A percentile compares a stretch with the other conserved stretches of the same genome.
These are phyloP conservation scores for Lomographa bimaculata DNA, from an alignment of 2,888 invertebrate genomes.

Conservation along the genomic window DNA sequence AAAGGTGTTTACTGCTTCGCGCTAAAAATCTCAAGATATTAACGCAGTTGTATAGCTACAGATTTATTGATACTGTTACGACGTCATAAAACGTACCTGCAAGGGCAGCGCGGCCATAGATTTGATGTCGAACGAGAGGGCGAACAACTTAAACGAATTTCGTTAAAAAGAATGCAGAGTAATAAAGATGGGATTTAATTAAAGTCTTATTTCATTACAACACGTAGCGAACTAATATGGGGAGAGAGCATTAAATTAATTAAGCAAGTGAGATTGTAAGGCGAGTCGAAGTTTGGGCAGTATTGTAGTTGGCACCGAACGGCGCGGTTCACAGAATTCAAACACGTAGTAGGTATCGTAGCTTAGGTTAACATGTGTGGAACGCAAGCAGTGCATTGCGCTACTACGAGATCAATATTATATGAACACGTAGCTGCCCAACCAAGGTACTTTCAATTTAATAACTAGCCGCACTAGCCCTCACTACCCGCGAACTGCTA, in stretches of 20 bases:
- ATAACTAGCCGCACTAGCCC: constrained; percentile 7
- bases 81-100: constrained; percentile 39
- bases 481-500: neutral
- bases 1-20: constrained; percentile 35
- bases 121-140: constrained; percentile 30
- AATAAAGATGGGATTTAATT: constrained; percentile 34
- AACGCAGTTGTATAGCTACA: constrained; percentile 33
- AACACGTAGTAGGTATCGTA: constrained; percentile 15
- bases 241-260: constrained; percentile 27
- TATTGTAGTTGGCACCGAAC: constrained; percentile 40
- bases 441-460: constrained; percentile 7
- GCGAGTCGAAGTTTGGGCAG: constrained; percentile 30
- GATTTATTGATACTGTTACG: constrained; percentile 42
- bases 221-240: constrained; percentile 26
- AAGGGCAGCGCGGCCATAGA: constrained; percentile 32
- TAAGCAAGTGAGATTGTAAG: constrained; percentile 29
- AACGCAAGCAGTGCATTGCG: constrained; percentile 12
- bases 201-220: constrained; percentile 26
- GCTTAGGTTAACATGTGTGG: constrained; percentile 13
- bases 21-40: constrained; percentile 33
- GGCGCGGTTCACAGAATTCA: constrained; percentile 6
- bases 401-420: constrained; percentile 7
- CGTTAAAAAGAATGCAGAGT: constrained; percentile 32
- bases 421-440: constrained; percentile 6
- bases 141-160: constrained; percentile 34